phyloP scores from a whole-genome alignment of 2,113 vertebrate species.

The Oreocharis arfaki region DNA sequence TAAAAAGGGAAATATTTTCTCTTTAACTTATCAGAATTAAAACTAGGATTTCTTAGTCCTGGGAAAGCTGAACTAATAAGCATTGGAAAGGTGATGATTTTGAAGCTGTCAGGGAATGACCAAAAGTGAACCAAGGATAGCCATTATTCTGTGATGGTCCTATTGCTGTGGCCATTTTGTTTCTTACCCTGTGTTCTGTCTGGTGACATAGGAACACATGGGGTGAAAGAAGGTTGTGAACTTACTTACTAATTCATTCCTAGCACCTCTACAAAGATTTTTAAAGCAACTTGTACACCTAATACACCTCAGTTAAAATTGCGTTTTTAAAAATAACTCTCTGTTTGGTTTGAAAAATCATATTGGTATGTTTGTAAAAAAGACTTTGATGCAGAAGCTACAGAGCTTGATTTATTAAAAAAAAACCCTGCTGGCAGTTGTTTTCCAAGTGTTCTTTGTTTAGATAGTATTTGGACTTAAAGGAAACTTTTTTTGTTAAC shows the following conservation, averaged over 20 bases:
- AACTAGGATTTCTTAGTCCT: neutral
- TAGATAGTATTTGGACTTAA: neutral
- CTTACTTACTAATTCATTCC: neutral
- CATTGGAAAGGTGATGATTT: neutral
- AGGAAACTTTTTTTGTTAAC: neutral
- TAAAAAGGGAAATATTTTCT: neutral
- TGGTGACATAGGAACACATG: neutral
- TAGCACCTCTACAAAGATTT: neutral
- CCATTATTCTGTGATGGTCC: neutral
- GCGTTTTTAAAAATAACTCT: neutral
- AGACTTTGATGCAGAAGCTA: neutral
- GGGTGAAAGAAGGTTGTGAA: neutral
- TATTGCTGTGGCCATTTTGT: neutral
- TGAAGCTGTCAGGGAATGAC: neutral
- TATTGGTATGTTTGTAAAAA: neutral
- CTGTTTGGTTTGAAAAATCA: neutral
- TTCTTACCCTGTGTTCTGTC: neutral
- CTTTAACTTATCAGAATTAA: neutral
- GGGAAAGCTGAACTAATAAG: neutral
- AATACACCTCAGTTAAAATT: neutral
- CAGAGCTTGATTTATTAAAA: neutral
- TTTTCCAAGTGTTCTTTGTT: neutral
- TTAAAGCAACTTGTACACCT: neutral
- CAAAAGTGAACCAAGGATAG: neutral
- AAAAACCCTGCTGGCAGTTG: neutral